Percentiles rank a stretch among this genome's conserved stretches.
phyloP scores from a whole-genome alignment of 2,888 invertebrate genomes.

The Fragum fragum region DNA sequence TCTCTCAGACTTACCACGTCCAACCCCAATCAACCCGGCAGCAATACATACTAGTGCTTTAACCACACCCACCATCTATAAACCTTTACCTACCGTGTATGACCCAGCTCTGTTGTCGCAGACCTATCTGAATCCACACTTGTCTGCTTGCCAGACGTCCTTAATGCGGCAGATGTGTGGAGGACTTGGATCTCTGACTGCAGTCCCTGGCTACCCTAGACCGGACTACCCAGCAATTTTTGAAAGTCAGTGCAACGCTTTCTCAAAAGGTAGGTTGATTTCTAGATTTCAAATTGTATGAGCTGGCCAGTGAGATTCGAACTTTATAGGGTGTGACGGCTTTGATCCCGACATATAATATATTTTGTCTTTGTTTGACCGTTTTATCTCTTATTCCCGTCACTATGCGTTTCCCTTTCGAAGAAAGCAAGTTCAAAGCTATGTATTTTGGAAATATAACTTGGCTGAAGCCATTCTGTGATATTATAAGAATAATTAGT shows the following conservation, averaged over 20 bases:
- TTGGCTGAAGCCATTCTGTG: too few relatives aligned
- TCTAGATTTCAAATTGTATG: not conserved
- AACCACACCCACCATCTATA: constrained; percentile 72
- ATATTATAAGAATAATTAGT: too few relatives aligned
- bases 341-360: too few relatives aligned
- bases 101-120: constrained; percentile 70
- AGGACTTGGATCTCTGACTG: constrained; percentile 38
- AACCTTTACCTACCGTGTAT: constrained; percentile 75
- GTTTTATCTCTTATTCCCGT: too few relatives aligned
- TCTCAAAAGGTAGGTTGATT: constrained; percentile 66
- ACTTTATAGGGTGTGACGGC: too few relatives aligned
- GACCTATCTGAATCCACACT: constrained; percentile 60
- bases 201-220: constrained; percentile 52
- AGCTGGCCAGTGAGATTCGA: too few relatives aligned
- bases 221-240: constrained; percentile 65
- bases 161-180: constrained; percentile 65
- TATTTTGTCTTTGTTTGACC: too few relatives aligned
- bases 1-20: constrained; percentile 65
- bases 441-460: too few relatives aligned
- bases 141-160: constrained; percentile 60
- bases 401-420: too few relatives aligned
- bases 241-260: constrained; percentile 67
- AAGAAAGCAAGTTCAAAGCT: too few relatives aligned
- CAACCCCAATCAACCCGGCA: constrained; percentile 78
- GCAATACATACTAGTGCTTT: constrained; percentile 72